These are phyloP conservation scores for Procambarus clarkii DNA, from an alignment of 1,140 invertebrate genomes.

Conservation along the genomic window DNA sequence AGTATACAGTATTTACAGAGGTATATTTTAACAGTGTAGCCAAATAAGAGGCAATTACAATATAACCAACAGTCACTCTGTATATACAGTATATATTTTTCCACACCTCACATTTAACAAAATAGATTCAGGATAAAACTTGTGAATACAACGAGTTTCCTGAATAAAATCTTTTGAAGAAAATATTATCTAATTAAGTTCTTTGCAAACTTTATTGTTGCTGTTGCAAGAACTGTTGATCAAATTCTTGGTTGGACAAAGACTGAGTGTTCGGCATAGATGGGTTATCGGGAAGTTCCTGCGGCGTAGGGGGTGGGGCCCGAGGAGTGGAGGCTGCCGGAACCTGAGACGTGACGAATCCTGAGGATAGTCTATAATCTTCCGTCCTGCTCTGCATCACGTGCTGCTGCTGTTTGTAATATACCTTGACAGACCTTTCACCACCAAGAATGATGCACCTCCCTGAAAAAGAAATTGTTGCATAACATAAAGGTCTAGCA, in stretches of 20 bases:
- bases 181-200: background rate
- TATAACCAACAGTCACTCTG: too few relatives aligned
- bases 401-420: conserved; percentile 95
- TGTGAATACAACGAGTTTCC: background rate
- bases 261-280: background rate
- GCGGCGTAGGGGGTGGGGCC: background rate
- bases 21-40: too few relatives aligned
- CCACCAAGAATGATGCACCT: conserved; percentile 91
- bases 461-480: conserved; percentile 77
- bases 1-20: too few relatives aligned
- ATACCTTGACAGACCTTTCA: conserved; percentile 95
- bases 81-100: background rate
- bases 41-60: too few relatives aligned
- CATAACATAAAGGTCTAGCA: too few relatives aligned
- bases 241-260: background rate
- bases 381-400: conserved; percentile 80
- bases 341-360: conserved; percentile 12
- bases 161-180: background rate
- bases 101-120: background rate
- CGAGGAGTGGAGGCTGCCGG: background rate
- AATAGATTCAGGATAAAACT: background rate
- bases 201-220: background rate
- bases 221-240: background rate
- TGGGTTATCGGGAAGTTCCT: background rate
- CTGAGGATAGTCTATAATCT: conserved; percentile 70